These are phyloP conservation scores for Chondrilla cf. caribensis DNA, from an alignment of 37 sponge, comb jelly and placozoan genomes.

Conservation along the genomic window DNA sequence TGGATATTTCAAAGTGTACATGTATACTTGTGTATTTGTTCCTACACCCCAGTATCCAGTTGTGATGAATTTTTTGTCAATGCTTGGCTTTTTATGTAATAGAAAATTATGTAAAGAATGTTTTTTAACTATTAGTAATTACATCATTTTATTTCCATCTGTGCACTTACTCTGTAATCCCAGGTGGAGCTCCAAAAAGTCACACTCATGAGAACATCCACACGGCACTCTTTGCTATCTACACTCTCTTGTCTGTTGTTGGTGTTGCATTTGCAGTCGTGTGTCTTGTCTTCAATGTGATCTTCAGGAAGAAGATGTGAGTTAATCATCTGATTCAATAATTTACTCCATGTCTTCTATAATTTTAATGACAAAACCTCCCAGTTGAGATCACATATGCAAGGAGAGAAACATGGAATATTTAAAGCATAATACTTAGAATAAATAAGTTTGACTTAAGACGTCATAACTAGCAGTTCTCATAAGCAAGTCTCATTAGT, in stretches of 20 bases:
- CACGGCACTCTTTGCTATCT: conserved; percentile 33
- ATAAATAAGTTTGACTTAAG: no score
- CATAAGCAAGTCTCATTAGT: no score
- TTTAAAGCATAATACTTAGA: no score
- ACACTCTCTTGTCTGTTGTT: conserved; percentile 36
- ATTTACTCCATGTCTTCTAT: no score
- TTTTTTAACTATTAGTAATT: not conserved
- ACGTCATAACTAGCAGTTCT: no score
- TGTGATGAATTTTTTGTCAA: no score
- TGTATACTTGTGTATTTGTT: no score
- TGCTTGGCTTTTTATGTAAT: no score
- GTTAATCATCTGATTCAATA: no score
- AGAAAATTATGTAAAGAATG: not conserved
- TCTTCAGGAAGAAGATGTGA: conserved; percentile 52
- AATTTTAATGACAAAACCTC: no score
- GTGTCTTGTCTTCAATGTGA: conserved; percentile 38
- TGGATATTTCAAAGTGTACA: no score
- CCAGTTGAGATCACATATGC: not conserved
- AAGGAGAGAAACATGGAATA: not conserved
- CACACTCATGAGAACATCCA: conserved; percentile 26
- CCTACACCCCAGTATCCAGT: no score
- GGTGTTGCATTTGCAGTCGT: conserved; percentile 56
- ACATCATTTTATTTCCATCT: not conserved
- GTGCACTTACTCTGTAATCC: not conserved
- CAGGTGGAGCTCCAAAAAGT: conserved; percentile 34